phyloP scores from a whole-genome alignment of 2,888 invertebrate species.

The Oxyscelio sp. region DNA sequence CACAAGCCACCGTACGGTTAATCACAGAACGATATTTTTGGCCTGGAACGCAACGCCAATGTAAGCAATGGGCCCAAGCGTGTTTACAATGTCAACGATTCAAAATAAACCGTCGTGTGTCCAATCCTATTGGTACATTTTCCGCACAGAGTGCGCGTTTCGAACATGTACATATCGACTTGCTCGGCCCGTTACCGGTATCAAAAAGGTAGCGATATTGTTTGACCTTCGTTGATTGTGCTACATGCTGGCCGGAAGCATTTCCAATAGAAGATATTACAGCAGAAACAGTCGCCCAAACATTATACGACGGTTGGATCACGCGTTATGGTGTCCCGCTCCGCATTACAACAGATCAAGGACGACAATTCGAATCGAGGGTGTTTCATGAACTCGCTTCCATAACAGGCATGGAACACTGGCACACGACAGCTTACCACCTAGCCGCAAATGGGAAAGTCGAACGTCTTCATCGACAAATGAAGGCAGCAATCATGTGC shows the following conservation, averaged over 20 bases:
- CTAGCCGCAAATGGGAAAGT: constrained; percentile 69
- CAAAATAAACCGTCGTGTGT: too few relatives aligned
- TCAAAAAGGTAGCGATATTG: too few relatives aligned
- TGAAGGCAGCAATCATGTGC: constrained; percentile 42
- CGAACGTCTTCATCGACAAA: constrained; percentile 56
- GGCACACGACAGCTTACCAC: constrained; percentile 60
- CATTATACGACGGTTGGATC: constrained; percentile 67
- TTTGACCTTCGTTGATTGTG: too few relatives aligned
- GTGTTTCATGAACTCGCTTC: too few relatives aligned
- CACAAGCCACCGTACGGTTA: constrained; percentile 77
- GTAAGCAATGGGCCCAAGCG: constrained; percentile 80
- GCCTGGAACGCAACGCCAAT: constrained; percentile 84
- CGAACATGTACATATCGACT: too few relatives aligned
- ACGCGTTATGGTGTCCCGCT: constrained; percentile 70
- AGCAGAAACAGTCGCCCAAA: constrained; percentile 73
- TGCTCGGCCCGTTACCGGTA: too few relatives aligned
- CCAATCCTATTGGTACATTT: too few relatives aligned
- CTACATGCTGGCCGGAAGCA: too few relatives aligned
- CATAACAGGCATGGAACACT: constrained; percentile 36
- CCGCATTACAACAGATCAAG: constrained; percentile 77
- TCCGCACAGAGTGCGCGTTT: too few relatives aligned
- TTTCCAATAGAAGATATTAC: constrained; percentile 41
- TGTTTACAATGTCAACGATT: too few relatives aligned
- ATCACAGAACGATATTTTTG: constrained; percentile 84
- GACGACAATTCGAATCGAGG: too few relatives aligned